These are phyloP conservation scores for Crotalus viridis DNA, from an alignment of 2,113 vertebrate genomes.

Conservation along the genomic window DNA sequence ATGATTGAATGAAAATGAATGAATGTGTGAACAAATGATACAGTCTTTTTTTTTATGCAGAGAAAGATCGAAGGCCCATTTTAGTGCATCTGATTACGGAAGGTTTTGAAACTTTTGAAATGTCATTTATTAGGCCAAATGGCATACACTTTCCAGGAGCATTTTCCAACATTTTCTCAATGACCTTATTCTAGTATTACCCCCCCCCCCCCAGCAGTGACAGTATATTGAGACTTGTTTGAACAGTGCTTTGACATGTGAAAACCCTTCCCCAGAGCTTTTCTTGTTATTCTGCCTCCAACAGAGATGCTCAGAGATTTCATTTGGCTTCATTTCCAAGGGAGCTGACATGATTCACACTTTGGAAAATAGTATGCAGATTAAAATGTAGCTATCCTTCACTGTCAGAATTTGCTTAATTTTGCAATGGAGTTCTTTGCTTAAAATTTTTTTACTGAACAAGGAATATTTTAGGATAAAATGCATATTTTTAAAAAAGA, in stretches of 20 bases:
- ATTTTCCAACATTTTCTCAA: background rate
- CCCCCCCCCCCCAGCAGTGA: rapidly evolving
- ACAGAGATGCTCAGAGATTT: background rate
- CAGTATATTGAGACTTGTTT: background rate
- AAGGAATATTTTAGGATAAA: background rate
- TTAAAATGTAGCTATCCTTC: background rate
- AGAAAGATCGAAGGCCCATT: background rate
- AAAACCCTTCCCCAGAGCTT: background rate
- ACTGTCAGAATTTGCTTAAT: background rate
- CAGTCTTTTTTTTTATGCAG: background rate
- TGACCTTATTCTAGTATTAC: background rate
- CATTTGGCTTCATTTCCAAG: background rate
- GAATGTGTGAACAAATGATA: background rate
- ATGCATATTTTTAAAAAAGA: background rate
- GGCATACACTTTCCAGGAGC: background rate
- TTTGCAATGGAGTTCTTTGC: background rate
- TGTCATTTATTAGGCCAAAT: background rate
- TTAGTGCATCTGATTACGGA: constrained; percentile 19
- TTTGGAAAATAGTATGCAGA: background rate
- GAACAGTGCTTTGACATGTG: background rate
- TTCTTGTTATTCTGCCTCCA: background rate
- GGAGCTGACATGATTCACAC: background rate
- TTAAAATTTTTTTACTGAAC: background rate
- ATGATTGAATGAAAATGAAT: background rate
- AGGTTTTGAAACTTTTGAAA: background rate